These are phyloP conservation scores for Siderastrea radians DNA, from an alignment of 92 coral and sea anemone species.

Conservation along the genomic window DNA sequence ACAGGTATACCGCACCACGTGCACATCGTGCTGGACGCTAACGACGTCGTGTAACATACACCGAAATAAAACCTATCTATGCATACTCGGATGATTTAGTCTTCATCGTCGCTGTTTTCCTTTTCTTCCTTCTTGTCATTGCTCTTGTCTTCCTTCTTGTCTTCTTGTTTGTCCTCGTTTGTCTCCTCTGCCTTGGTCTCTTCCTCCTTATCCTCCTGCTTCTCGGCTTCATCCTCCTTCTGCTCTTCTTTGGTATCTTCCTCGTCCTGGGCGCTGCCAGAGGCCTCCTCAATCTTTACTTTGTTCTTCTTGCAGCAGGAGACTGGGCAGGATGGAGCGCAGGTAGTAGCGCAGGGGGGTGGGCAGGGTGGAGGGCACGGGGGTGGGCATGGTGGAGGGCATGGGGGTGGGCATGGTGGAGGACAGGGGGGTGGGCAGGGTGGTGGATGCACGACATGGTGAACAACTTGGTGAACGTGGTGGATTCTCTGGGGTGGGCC, in stretches of 20 bases:
- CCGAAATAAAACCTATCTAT: constrained; percentile 53
- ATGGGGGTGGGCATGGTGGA: constrained; percentile 64
- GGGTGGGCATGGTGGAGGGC: constrained; percentile 82
- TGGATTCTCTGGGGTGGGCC: constrained; percentile 87
- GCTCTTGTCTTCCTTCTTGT: background rate
- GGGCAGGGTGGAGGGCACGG: constrained; percentile 72
- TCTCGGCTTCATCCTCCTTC: constrained; percentile 28
- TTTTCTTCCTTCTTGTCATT: constrained; percentile 12
- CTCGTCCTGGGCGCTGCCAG: constrained; percentile 18
- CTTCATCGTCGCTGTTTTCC: constrained; percentile 37
- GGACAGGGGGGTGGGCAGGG: constrained; percentile 53
- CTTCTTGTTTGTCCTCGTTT: constrained; percentile 23
- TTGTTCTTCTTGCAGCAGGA: constrained; percentile 94
- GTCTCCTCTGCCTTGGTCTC: background rate
- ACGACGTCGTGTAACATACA: constrained; percentile 55
- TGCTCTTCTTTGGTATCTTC: constrained; percentile 23
- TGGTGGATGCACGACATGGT: constrained; percentile 92
- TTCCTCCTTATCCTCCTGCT: constrained; percentile 23
- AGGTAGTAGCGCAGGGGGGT: constrained; percentile 68
- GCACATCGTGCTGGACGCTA: constrained; percentile 51
- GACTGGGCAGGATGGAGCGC: constrained; percentile 88
- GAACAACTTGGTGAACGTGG: constrained; percentile 86
- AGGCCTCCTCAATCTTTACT: constrained; percentile 56
- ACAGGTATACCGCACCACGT: constrained; percentile 12
- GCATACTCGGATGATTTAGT: constrained; percentile 31